These are phyloP conservation scores for Chesias legatella DNA, from an alignment of 2,888 invertebrate species.

Conservation along the genomic window DNA sequence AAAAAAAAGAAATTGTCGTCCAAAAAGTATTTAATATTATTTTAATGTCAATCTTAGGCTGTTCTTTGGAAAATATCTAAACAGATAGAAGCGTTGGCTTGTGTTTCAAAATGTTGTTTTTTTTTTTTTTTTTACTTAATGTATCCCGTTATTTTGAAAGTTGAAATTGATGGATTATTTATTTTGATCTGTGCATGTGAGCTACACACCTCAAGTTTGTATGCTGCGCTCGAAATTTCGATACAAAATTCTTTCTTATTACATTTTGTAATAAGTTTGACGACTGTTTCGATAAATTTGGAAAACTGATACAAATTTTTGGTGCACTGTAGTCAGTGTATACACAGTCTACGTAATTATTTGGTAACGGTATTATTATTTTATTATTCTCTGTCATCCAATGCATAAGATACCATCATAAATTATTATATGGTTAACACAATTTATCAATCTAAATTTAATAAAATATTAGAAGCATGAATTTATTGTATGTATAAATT, in stretches of 20 bases:
- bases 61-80: conserved; percentile 17
- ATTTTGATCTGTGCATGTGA: conserved; percentile 21
- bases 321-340: conserved; percentile 41
- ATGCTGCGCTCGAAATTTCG: not conserved
- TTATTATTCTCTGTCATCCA: conserved; percentile 45
- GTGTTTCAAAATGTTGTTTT: conserved; percentile 19
- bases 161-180: conserved; percentile 14
- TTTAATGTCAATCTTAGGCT: conserved; percentile 3
- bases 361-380: conserved; percentile 66
- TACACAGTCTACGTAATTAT: conserved; percentile 38
- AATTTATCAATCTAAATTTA: too few relatives aligned
- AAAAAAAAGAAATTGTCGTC: conserved; percentile 1
- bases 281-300: not conserved
- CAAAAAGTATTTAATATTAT: too few relatives aligned
- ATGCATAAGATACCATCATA: conserved; percentile 1
- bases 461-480: too few relatives aligned
- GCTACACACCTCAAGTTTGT: conserved; percentile 9
- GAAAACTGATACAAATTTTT: conserved; percentile 12
- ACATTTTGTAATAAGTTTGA: conserved; percentile 8
- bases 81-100: conserved; percentile 38
- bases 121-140: conserved; percentile 27
- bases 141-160: conserved; percentile 15
- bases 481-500: not conserved
- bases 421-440: conserved; percentile 24
- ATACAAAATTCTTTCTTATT: conserved; percentile 15